Evolutionary conservation across 2,797 vertebrate genomes (phyloP).

Genomic region (Coreius guichenoti): DNA sequence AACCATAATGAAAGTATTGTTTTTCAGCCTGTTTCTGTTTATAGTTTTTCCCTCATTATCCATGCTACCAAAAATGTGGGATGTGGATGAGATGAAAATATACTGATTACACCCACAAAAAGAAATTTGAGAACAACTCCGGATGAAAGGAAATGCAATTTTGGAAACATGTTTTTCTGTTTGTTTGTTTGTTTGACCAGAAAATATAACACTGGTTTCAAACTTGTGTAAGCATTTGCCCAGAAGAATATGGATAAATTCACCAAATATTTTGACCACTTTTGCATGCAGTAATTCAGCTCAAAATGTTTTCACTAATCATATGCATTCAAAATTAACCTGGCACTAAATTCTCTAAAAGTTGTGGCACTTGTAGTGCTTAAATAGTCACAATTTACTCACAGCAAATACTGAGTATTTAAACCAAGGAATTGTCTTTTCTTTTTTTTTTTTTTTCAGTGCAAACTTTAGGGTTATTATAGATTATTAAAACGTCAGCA

Average conservation of each 20-base stretch:
- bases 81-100: not conserved
- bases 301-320: not conserved
- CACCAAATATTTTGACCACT: not conserved
- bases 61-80: constrained; percentile 19
- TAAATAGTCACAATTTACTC: not conserved
- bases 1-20: constrained; percentile 42
- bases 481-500: not conserved
- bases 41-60: constrained; percentile 26
- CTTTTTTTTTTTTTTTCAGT: not conserved
- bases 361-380: not conserved
- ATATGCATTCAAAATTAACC: not conserved
- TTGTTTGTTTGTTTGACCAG: not conserved
- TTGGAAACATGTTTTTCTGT: not conserved
- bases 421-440: not conserved
- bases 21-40: constrained; percentile 41
- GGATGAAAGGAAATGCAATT: constrained; percentile 3
- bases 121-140: not conserved
- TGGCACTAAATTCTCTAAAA: not conserved
- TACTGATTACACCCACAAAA: constrained; percentile 34
- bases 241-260: not conserved
- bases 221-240: not conserved
- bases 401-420: not conserved
- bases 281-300: not conserved
- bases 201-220: not conserved
- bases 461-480: not conserved